Percentiles rank a stretch among this genome's conserved stretches.
phyloP scores from a whole-genome alignment of 1,140 invertebrate genomes.

The Anoplolepis gracilipes region DNA sequence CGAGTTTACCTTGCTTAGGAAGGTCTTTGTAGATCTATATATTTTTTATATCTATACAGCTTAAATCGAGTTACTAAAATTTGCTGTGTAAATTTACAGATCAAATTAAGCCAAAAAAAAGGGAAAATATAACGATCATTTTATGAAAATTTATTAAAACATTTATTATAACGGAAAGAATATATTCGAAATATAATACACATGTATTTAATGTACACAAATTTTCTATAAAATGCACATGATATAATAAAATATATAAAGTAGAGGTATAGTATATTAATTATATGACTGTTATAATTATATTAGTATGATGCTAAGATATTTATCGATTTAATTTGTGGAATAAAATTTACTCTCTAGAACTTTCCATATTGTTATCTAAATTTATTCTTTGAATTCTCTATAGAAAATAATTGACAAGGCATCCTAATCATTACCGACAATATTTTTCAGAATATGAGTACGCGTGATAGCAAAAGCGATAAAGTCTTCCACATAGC shows the following conservation, averaged over 20 bases:
- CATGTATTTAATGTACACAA: not conserved
- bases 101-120: constrained; percentile 5
- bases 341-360: not conserved
- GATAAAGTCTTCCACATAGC: not conserved
- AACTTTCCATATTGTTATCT: not conserved
- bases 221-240: too few relatives aligned
- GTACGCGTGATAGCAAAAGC: not conserved
- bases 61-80: not conserved
- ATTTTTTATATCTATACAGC: not conserved
- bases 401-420: not conserved
- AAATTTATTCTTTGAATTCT: not conserved
- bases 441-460: not conserved
- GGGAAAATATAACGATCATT: not conserved
- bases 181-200: not conserved
- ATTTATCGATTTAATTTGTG: not conserved
- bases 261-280: too few relatives aligned
- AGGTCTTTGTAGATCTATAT: too few relatives aligned
- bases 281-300: not conserved
- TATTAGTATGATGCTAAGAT: not conserved
- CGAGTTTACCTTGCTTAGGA: too few relatives aligned
- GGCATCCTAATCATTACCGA: not conserved
- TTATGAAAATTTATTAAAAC: not conserved
- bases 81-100: not conserved
- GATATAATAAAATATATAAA: too few relatives aligned
- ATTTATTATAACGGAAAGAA: not conserved